phyloP scores from a whole-genome alignment of 1,140 invertebrate species.

The Odontomachus brunneus region DNA sequence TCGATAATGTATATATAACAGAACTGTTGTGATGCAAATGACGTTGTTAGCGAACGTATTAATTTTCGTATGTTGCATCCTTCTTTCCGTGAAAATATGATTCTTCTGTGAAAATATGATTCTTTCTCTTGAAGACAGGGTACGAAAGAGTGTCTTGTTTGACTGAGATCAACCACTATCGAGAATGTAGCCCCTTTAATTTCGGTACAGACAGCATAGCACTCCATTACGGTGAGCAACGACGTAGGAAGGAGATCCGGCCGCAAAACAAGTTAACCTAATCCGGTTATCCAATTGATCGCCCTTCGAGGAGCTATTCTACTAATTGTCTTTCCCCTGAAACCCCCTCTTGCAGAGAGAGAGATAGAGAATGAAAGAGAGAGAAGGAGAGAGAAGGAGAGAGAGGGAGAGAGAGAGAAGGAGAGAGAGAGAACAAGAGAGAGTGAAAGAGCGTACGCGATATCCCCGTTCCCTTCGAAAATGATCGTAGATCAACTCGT shows the following conservation, averaged over 20 bases:
- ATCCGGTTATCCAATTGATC: conserved; percentile 81
- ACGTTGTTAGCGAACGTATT: too few species aligned
- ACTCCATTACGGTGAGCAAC: conserved; percentile 65
- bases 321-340: conserved; percentile 78
- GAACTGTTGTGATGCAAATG: too few species aligned
- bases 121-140: background rate
- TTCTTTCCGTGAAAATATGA: background rate
- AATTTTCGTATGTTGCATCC: too few species aligned
- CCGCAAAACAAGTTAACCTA: conserved; percentile 81
- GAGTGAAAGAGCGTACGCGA: background rate
- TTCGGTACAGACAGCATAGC: conserved; percentile 19
- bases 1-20: too few species aligned
- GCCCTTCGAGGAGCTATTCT: conserved; percentile 79
- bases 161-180: background rate
- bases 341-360: background rate
- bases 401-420: too few species aligned
- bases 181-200: conserved; percentile 66
- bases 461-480: conserved; percentile 24
- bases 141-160: background rate
- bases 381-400: too few species aligned
- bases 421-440: background rate
- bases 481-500: conserved; percentile 69
- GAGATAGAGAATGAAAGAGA: too few species aligned
- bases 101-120: background rate
- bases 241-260: conserved; percentile 68